phyloP scores from a whole-genome alignment of 2,888 invertebrate species.

The Parnassius orleans region DNA sequence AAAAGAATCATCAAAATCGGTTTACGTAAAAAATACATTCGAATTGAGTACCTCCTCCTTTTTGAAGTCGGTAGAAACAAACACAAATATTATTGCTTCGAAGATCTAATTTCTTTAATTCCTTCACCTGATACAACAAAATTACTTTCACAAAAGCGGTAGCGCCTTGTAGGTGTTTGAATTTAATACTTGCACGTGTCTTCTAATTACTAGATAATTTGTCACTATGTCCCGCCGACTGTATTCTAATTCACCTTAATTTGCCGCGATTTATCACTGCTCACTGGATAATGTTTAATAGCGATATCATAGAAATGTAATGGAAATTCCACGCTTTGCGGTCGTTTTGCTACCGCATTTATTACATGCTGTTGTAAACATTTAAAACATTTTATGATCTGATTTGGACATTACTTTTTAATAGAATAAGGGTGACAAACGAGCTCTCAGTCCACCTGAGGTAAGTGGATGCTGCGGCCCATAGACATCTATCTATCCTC shows the following conservation, averaged over 20 bases:
- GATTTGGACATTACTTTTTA: too few relatives aligned
- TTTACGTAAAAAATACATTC: background rate
- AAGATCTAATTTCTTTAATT: slow-evolving; percentile 14
- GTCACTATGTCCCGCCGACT: slow-evolving; percentile 33
- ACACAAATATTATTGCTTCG: slow-evolving; percentile 2
- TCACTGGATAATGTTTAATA: slow-evolving; percentile 14
- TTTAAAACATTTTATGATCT: too few relatives aligned
- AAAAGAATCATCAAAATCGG: too few relatives aligned
- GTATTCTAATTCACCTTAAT: slow-evolving; percentile 28
- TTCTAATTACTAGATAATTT: slow-evolving; percentile 44
- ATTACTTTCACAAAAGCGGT: slow-evolving; percentile 32
- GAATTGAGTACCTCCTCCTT: background rate
- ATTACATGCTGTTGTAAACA: background rate
- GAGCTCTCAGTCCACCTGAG: too few relatives aligned
- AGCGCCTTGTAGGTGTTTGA: slow-evolving; percentile 35
- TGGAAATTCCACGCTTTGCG: slow-evolving; percentile 8
- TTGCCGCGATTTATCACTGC: slow-evolving; percentile 29
- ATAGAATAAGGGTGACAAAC: too few relatives aligned
- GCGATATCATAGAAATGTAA: slow-evolving; percentile 11
- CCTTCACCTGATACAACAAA: slow-evolving; percentile 28
- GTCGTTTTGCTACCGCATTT: slow-evolving; percentile 7
- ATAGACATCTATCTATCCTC: too few relatives aligned
- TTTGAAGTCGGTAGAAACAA: background rate
- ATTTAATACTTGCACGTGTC: slow-evolving; percentile 43
- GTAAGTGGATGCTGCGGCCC: too few relatives aligned